Base-by-base conservation (phyloP, 2,888 invertebrate species). In the Mythimna vitellina region DNA sequence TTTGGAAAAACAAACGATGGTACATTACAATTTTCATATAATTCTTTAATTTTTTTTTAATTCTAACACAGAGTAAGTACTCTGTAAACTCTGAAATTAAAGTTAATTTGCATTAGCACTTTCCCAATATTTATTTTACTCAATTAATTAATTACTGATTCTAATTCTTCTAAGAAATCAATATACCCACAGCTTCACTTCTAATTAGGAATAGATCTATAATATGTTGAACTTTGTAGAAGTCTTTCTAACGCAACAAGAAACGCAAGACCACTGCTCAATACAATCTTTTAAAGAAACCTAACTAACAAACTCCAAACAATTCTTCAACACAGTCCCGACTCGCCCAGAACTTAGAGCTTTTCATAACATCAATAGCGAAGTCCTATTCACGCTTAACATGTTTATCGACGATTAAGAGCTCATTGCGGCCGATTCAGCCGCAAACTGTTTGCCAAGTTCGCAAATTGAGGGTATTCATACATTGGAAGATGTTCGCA, bases 381-480 rank as follows among this genome's bases (percentile, higher is more conserved):
- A 66, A 60, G 29, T 57, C 61, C 70, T 49, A 64, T 67, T 78
- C 66, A 54, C 64, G 71, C 69, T 57, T 65, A 78, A 80, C 75
- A 80, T 86, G 80, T 84, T 86, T 85, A 86, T 80, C 70, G 82
- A 68, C 86, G 88, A 90, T 91, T 88, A 90, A 86, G 82, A 70
- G 75, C 79, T 82, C 78, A 86, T 83, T 85, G 80, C 58, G 70
- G 73, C 80, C 85, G 87, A 89, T 79, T 86, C 86, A 86, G 82
- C 85, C 84, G 76, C 88, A 70, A 88, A 78, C 75, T 63, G 89
- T 89, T 89, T 80, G 86, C 84, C 69, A 91, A 91, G 88, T 85
- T 83, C 70, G 76, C 84, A 87, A 89, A 91, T 91, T 90, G 89
- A 86, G 84, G 87, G 85, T 84, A 89, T 89, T 89, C 89, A 90